A percentile compares a stretch with the other conserved stretches of the same genome.
These are phyloP conservation scores for Sphyrna mokarran DNA, from an alignment of 2,113 vertebrate genomes.

Conservation along the genomic window DNA sequence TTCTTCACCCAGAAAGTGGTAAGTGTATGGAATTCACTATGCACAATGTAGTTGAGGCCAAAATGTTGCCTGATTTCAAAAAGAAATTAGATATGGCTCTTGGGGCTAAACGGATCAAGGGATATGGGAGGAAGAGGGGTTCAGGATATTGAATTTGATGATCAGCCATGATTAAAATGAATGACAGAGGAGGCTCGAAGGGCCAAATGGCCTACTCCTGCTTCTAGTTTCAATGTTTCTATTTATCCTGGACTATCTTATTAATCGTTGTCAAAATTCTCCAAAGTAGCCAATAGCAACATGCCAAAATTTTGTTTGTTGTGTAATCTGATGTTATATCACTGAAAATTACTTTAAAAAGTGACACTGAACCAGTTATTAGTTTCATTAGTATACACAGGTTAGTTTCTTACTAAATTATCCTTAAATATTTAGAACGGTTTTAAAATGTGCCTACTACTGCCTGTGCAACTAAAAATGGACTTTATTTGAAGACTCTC, in stretches of 20 bases:
- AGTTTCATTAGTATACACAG: neutral
- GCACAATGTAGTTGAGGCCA: no score
- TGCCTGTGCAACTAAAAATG: neutral
- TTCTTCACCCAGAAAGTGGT: no score
- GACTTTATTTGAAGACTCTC: neutral
- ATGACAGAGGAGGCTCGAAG: no score
- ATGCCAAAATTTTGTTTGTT: neutral
- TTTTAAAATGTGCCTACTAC: neutral
- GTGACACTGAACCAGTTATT: neutral
- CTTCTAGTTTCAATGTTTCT: no score
- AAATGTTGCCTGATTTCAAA: no score
- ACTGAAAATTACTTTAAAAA: neutral
- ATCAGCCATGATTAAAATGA: no score
- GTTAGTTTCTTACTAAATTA: neutral
- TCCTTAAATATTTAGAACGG: neutral
- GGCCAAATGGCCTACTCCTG: no score
- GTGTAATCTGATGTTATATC: neutral
- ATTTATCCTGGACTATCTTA: neutral
- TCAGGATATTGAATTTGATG: no score
- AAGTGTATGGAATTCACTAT: no score
- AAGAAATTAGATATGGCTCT: no score
- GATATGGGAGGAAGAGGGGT: no score
- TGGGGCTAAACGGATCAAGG: no score
- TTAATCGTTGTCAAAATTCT: neutral
- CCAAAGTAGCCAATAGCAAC: neutral